Evolutionary conservation across 2,888 invertebrate genomes (phyloP).

Genomic region (Erpobdella octoculata): DNA sequence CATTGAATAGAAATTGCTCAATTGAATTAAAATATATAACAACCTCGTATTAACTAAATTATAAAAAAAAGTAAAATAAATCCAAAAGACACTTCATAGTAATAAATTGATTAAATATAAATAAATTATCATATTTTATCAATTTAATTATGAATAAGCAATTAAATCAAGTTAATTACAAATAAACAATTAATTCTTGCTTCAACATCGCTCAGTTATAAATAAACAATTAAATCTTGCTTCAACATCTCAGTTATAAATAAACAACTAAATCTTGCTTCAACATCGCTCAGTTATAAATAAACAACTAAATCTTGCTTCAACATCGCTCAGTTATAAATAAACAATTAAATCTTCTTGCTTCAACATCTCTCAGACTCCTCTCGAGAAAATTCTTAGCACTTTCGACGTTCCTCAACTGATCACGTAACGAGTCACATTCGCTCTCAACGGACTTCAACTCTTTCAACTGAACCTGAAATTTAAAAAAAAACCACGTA

Average conservation of each 20-base stretch:
- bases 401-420: constrained; percentile 38
- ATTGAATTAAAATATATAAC: too few species aligned
- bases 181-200: background rate
- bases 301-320: background rate
- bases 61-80: too few species aligned
- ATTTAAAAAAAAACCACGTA: too few species aligned
- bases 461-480: constrained; percentile 38
- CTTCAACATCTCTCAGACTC: constrained; percentile 46
- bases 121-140: too few species aligned
- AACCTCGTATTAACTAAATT: too few species aligned
- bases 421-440: constrained; percentile 40
- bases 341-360: background rate
- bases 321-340: background rate
- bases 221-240: too few species aligned
- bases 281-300: background rate
- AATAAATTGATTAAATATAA: too few species aligned
- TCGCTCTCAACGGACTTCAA: constrained; percentile 32
- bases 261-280: background rate
- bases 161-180: too few species aligned
- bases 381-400: constrained; percentile 47
- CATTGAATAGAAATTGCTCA: too few species aligned
- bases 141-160: too few species aligned
- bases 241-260: background rate
- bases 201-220: background rate
- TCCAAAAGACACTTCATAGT: too few species aligned